phyloP scores from a whole-genome alignment of 2,888 invertebrate genomes.

The Idaea dimidiata region DNA sequence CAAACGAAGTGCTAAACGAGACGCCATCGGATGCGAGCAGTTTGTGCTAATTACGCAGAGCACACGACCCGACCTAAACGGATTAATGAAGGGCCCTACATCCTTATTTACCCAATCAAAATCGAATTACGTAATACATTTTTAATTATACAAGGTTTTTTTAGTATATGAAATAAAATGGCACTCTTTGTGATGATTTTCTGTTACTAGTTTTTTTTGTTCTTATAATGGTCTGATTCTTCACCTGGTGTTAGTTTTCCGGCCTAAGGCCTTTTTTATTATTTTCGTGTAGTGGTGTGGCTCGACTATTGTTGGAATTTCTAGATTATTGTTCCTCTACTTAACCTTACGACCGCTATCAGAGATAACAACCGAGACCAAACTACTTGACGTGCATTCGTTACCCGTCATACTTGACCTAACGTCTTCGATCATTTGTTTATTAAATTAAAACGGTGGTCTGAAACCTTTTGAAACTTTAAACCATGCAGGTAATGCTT shows the following conservation, averaged over 20 bases:
- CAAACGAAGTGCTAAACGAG: background rate
- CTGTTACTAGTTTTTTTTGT: background rate
- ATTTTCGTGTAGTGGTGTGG: too few species aligned
- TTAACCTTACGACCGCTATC: too few species aligned
- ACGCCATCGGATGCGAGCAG: background rate
- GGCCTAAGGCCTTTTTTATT: too few species aligned
- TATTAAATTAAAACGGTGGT: background rate
- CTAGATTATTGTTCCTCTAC: too few species aligned
- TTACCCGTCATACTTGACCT: too few species aligned
- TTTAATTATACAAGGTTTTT: background rate
- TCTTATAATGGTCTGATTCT: too few species aligned
- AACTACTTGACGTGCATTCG: too few species aligned
- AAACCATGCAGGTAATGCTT: too few species aligned
- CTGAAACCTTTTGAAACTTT: background rate
- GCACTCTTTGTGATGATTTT: background rate
- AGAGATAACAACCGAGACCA: too few species aligned
- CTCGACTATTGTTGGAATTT: too few species aligned
- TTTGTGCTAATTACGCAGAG: slow-evolving; percentile 33
- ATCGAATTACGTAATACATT: slow-evolving; percentile 9
- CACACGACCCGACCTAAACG: slow-evolving; percentile 31
- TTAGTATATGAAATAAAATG: background rate
- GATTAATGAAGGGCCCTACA: slow-evolving; percentile 23
- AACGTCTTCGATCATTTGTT: too few species aligned
- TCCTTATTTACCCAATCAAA: slow-evolving; percentile 15
- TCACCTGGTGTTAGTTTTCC: too few species aligned